Evolutionary conservation across 92 coral and sea anemone genomes (phyloP).

Genomic region (Siderastrea siderea): DNA sequence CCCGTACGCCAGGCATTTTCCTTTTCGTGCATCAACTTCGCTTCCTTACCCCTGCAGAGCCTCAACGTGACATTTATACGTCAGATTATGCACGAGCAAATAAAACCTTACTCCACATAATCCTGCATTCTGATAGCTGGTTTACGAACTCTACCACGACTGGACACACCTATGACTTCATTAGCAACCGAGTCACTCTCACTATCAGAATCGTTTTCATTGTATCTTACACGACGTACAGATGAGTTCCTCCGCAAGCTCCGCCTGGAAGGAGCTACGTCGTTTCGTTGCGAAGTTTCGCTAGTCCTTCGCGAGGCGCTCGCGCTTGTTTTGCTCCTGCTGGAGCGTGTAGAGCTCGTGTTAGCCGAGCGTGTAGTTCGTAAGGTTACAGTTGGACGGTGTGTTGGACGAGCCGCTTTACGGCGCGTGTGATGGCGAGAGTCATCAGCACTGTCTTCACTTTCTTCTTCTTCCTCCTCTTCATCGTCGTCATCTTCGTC

Average conservation of each 20-base stretch:
- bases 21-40: not conserved
- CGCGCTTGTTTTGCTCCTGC: conserved; percentile 20
- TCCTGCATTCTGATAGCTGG: conserved; percentile 96
- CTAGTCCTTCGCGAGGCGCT: conserved; percentile 56
- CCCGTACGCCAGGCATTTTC: not conserved
- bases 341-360: conserved; percentile 29
- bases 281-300: conserved; percentile 51
- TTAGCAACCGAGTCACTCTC: conserved; percentile 73
- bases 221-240: conserved; percentile 76
- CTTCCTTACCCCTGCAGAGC: too few species aligned
- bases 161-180: conserved; percentile 75
- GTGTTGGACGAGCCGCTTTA: conserved; percentile 78
- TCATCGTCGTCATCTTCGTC: conserved; percentile 85
- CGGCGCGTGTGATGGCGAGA: conserved; percentile 69
- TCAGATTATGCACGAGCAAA: too few species aligned
- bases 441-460: conserved; percentile 54
- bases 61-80: not conserved
- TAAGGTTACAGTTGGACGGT: conserved; percentile 80
- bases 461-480: conserved; percentile 82
- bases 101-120: conserved; percentile 75
- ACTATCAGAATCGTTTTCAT: conserved; percentile 96
- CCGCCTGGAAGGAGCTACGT: conserved; percentile 32
- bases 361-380: conserved; percentile 27
- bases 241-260: conserved; percentile 78
- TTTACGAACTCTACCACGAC: conserved; percentile 97